Evolutionary conservation across 2,113 vertebrate species (phyloP).

Genomic region (Pardalotus punctatus): DNA sequence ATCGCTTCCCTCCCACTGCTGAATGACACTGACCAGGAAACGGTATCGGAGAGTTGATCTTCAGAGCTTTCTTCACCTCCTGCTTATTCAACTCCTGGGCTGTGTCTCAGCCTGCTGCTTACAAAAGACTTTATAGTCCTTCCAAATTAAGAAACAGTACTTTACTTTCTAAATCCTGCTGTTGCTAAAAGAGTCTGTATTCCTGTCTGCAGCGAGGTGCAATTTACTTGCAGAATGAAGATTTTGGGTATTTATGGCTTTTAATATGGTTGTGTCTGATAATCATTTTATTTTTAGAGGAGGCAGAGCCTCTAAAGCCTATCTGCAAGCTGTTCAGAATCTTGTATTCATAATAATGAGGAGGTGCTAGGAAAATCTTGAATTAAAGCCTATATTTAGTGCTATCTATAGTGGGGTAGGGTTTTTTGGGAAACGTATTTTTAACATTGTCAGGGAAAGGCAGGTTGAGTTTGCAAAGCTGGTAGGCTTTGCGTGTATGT

Average conservation of each 20-base stretch:
- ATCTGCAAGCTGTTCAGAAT: conserved; percentile 21
- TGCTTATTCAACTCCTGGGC: neutral
- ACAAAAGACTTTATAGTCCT: neutral
- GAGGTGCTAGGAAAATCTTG: conserved; percentile 14
- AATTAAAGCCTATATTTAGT: conserved; percentile 30
- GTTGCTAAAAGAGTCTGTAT: neutral
- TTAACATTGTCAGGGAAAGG: neutral
- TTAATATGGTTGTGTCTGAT: conserved; percentile 14
- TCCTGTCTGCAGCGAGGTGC: neutral
- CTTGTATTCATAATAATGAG: neutral
- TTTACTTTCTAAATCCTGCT: neutral
- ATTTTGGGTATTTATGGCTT: neutral
- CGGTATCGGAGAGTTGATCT: neutral
- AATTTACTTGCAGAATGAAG: neutral
- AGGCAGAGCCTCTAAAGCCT: conserved; percentile 10
- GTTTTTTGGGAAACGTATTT: neutral
- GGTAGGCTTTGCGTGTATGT: neutral
- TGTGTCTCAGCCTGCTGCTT: neutral
- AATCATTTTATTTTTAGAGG: conserved; percentile 39
- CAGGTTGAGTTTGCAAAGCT: neutral
- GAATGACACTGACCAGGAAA: neutral
- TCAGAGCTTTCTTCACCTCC: neutral
- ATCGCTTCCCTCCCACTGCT: neutral
- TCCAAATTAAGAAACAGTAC: neutral
- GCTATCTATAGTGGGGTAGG: neutral